phyloP scores from a whole-genome alignment of 2,888 invertebrate genomes.

The Acronicta leporina region DNA sequence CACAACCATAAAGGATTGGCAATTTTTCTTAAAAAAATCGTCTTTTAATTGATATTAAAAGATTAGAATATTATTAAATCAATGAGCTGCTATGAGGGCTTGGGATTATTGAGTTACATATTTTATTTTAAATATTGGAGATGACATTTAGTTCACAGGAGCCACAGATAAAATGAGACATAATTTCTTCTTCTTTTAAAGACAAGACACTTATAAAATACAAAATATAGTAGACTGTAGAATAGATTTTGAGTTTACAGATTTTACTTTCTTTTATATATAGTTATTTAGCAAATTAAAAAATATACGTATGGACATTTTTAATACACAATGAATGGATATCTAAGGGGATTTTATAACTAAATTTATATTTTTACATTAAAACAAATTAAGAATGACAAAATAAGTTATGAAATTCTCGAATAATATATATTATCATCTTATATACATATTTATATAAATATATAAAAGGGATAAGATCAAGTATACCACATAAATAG shows the following conservation, averaged over 20 bases:
- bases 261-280: not conserved
- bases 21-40: too few species aligned
- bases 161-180: constrained; percentile 12
- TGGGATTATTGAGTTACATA: constrained; percentile 8
- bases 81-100: not conserved
- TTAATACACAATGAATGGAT: too few species aligned
- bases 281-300: not conserved
- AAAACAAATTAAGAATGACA: not conserved
- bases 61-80: too few species aligned
- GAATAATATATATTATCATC: not conserved
- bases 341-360: not conserved
- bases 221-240: not conserved
- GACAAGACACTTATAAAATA: constrained; percentile 9
- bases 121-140: constrained; percentile 19
- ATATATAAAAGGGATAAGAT: constrained; percentile 3
- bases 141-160: constrained; percentile 23
- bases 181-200: not conserved
- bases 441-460: constrained; percentile 10
- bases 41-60: too few species aligned
- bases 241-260: not conserved
- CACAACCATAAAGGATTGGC: not conserved
- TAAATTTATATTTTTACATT: not conserved
- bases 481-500: constrained; percentile 12
- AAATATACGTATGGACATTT: too few species aligned
- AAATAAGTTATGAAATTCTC: not conserved